Conservation (phyloP, 2,113 vertebrate genomes). For the Orcinus orca region DNA sequence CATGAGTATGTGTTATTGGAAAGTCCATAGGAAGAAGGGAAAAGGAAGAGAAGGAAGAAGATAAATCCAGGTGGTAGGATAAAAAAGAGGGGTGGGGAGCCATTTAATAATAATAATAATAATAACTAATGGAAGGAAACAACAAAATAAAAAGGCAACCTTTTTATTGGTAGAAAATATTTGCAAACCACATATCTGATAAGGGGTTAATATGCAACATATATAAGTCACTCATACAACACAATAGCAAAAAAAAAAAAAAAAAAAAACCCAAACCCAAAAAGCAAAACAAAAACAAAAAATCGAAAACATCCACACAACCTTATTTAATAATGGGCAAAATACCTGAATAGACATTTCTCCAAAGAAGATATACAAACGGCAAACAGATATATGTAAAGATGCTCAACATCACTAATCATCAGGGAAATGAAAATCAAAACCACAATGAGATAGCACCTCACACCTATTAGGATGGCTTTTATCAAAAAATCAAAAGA, state of each 20-base stretch:
- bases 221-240: neutral
- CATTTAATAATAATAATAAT: neutral
- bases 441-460: neutral
- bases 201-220: neutral
- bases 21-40: neutral
- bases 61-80: neutral
- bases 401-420: neutral
- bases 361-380: neutral
- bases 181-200: neutral
- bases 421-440: neutral
- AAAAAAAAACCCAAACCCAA: neutral
- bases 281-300: neutral
- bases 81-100: neutral
- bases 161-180: neutral
- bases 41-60: neutral
- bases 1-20: neutral
- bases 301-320: neutral
- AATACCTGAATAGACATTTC: neutral
- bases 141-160: neutral
- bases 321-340: neutral
- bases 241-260: neutral
- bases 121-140: neutral
- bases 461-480: neutral
- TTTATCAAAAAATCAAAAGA: neutral
- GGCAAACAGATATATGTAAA: neutral